Percentiles rank a stretch among this genome's conserved stretches.
These are phyloP conservation scores for Alviniconcha marisindica DNA, from an alignment of 1,140 invertebrate genomes.

Conservation along the genomic window DNA sequence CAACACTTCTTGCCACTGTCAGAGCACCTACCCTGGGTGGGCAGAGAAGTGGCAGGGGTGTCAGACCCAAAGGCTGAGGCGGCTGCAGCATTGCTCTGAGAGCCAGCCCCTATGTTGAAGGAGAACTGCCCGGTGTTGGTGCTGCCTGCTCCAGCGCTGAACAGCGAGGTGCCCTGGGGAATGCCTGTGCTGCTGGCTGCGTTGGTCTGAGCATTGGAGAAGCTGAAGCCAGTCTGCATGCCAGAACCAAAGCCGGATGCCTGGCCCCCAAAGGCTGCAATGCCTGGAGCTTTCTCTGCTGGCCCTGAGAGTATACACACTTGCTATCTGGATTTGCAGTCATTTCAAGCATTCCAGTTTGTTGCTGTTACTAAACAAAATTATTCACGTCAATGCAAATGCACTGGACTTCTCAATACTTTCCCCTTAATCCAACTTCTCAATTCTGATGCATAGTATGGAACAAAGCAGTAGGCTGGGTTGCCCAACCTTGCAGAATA, in stretches of 20 bases:
- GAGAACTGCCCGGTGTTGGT: constrained; percentile 9
- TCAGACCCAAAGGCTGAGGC: constrained; percentile 20
- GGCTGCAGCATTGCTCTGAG: constrained; percentile 30
- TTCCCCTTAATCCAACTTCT: too few species aligned
- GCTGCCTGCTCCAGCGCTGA: constrained; percentile 18
- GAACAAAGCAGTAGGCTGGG: too few species aligned
- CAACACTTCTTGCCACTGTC: neutral
- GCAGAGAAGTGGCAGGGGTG: neutral
- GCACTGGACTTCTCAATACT: too few species aligned
- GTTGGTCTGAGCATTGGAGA: neutral
- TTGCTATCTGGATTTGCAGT: too few species aligned
- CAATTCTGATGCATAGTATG: too few species aligned
- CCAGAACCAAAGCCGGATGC: neutral
- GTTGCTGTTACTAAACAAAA: too few species aligned
- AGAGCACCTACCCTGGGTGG: neutral
- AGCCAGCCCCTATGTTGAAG: neutral
- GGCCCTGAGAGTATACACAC: neutral
- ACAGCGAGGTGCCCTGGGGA: neutral
- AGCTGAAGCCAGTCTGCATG: neutral
- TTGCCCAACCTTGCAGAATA: too few species aligned
- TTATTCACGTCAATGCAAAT: too few species aligned
- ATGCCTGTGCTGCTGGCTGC: constrained; percentile 1
- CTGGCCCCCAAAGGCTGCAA: constrained; percentile 4
- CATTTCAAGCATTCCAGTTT: too few species aligned
- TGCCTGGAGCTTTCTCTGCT: neutral